These are phyloP conservation scores for Caenorhabditis uteleia DNA, from an alignment of 2,888 invertebrate genomes.

Conservation along the genomic window DNA sequence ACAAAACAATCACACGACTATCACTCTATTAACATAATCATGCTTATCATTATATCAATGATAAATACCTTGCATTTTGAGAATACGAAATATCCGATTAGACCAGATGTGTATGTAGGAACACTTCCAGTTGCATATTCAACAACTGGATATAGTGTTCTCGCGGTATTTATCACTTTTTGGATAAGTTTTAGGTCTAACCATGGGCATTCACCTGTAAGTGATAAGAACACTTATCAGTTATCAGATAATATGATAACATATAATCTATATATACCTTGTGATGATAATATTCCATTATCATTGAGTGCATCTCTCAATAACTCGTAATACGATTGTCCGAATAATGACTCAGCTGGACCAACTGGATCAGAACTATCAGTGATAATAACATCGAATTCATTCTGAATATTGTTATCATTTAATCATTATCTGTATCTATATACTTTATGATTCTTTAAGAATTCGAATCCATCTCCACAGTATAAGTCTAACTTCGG, in stretches of 20 bases:
- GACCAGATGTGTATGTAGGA: slow-evolving; percentile 94
- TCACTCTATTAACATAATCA: no score
- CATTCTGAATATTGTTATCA: slow-evolving; percentile 64
- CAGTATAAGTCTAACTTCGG: slow-evolving; percentile 84
- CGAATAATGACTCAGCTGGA: slow-evolving; percentile 79
- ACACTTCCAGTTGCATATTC: slow-evolving; percentile 84
- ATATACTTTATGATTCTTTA: slow-evolving; percentile 79
- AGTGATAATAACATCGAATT: slow-evolving; percentile 96
- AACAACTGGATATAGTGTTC: slow-evolving; percentile 80
- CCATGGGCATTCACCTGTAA: slow-evolving; percentile 78
- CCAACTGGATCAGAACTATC: slow-evolving; percentile 97
- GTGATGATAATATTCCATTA: slow-evolving; percentile 90
- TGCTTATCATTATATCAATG: no score
- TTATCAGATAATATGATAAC: background rate
- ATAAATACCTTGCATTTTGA: slow-evolving; percentile 75
- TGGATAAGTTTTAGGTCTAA: slow-evolving; percentile 81
- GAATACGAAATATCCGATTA: slow-evolving; percentile 91
- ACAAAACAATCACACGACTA: no score
- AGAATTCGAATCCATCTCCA: slow-evolving; percentile 92
- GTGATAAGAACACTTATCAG: background rate
- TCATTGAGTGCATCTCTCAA: slow-evolving; percentile 84
- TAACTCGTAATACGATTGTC: slow-evolving; percentile 83
- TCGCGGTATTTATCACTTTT: slow-evolving; percentile 73
- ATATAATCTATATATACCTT: slow-evolving; percentile 72
- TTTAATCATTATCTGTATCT: background rate